phyloP scores from a whole-genome alignment of 2,797 vertebrate species.

The Chelidonichthys spinosus region DNA sequence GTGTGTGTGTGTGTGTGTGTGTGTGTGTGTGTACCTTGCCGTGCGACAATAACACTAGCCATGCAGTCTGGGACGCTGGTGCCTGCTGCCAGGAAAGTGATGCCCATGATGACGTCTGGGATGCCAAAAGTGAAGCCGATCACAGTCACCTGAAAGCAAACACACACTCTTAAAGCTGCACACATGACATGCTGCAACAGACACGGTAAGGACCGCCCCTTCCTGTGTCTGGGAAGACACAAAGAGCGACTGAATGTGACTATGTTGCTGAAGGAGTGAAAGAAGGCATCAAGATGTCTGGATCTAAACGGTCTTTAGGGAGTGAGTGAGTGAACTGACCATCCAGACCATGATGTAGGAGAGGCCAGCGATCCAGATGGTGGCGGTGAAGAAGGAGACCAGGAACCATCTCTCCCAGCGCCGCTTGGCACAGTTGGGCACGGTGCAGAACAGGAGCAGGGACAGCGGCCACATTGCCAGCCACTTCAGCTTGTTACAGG shows the following conservation, averaged over 20 bases:
- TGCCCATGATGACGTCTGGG: constrained; percentile 97
- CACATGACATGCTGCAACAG: background rate
- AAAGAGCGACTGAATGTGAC: too few species aligned
- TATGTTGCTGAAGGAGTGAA: background rate
- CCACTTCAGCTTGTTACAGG: constrained; percentile 89
- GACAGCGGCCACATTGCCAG: constrained; percentile 91
- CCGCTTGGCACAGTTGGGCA: constrained; percentile 93
- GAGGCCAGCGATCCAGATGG: constrained; percentile 94
- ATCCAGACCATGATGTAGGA: constrained; percentile 99
- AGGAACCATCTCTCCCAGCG: constrained; percentile 95
- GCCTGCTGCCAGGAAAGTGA: constrained; percentile 95
- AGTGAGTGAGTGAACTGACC: constrained; percentile 80
- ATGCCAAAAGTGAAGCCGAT: constrained; percentile 95
- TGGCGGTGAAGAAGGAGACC: constrained; percentile 91
- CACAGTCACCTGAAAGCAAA: constrained; percentile 89
- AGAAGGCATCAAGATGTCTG: background rate
- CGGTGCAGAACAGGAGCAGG: constrained; percentile 92
- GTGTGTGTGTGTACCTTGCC: constrained; percentile 86
- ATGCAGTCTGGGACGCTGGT: constrained; percentile 97
- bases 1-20: constrained; percentile 11
- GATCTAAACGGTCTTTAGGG: background rate
- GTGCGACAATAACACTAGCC: constrained; percentile 95
- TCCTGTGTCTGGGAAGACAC: too few species aligned
- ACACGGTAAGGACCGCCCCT: too few species aligned
- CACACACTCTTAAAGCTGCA: background rate